Base-by-base conservation (phyloP, 2,113 vertebrate genomes). In the Ciconia boyciana region DNA sequence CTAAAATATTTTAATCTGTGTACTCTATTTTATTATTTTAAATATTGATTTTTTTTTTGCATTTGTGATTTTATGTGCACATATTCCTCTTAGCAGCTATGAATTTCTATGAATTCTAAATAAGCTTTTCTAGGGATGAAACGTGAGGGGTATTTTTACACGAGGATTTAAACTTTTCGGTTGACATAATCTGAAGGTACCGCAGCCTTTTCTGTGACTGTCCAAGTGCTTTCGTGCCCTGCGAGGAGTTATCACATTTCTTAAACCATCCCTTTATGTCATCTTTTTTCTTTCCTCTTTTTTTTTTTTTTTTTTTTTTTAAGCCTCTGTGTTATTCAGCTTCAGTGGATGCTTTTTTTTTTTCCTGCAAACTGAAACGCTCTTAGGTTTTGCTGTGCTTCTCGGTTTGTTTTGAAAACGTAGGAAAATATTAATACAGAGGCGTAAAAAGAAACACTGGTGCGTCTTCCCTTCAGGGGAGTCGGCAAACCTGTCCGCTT, bases 91-190 rank as follows among this genome's bases (percentile, higher is more conserved):
- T 64, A 87, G 89, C 84, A 83, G 86, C 93, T 94, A 26, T 91
- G 92, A 82, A 90, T 96, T 94, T 72, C 93, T 94, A 43, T 68
- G 91, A 93, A 91, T 94, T 83, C 92, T 79, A 28, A 88, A 78
- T 95, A 80, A 93, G 95, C 80, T 96, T 96, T 95, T 62, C 85
- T 25, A 64, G 87, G 90, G 94, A 83, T 86, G 96, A 89, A 85
- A 94, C 69, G 84, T 70, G 87, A 85, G 46, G 72, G 89, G 49
- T 90, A 61, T 92, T 93, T 96, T 92, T 90, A 94, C 89, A 61
- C 24, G 39, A 95, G 97, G 92, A 90, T 97, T 79, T 94, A 79
- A 98, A 94, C 95, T 87, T 98, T 97, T 95, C 29, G 41, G 83
- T 88, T 96, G 87, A 84, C 88, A 89, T 82, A 76, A 66, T 92